phyloP scores from a whole-genome alignment of 2,113 vertebrate species.

The Saccopteryx leptura region DNA sequence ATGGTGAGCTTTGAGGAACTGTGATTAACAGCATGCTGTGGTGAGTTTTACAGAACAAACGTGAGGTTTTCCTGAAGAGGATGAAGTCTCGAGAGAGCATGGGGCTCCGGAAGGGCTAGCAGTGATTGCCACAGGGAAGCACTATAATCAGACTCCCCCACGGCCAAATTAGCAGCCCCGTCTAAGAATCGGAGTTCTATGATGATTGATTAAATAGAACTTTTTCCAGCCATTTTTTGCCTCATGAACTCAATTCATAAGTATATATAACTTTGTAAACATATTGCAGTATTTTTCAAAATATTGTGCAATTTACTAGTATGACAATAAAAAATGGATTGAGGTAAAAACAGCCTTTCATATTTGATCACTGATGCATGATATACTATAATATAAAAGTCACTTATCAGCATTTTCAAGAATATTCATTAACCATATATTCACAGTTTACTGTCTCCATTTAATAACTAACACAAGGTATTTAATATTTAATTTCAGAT shows the following conservation, averaged over 20 bases:
- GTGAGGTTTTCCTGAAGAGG: background rate
- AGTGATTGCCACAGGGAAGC: background rate
- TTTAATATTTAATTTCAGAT: slow-evolving; percentile 17
- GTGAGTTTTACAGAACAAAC: background rate
- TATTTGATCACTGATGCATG: background rate
- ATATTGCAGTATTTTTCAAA: background rate
- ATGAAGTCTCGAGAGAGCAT: background rate
- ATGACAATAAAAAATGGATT: background rate
- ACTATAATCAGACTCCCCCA: background rate
- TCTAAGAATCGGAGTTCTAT: background rate
- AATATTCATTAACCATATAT: background rate
- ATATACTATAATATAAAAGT: background rate
- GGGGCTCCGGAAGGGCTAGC: background rate
- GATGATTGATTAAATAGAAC: background rate
- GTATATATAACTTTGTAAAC: background rate
- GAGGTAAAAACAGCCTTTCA: background rate
- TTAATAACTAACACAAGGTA: background rate
- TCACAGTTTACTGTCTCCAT: background rate
- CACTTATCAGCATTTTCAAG: background rate
- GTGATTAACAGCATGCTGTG: background rate
- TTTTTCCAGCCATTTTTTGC: background rate
- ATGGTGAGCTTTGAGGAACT: background rate
- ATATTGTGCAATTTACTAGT: background rate
- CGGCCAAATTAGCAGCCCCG: background rate
- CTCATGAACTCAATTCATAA: background rate